Evolutionary conservation across 2,888 invertebrate species (phyloP), one percentile per base, ranked within the genome.

Genomic region (Ditula angustiorana): DNA sequence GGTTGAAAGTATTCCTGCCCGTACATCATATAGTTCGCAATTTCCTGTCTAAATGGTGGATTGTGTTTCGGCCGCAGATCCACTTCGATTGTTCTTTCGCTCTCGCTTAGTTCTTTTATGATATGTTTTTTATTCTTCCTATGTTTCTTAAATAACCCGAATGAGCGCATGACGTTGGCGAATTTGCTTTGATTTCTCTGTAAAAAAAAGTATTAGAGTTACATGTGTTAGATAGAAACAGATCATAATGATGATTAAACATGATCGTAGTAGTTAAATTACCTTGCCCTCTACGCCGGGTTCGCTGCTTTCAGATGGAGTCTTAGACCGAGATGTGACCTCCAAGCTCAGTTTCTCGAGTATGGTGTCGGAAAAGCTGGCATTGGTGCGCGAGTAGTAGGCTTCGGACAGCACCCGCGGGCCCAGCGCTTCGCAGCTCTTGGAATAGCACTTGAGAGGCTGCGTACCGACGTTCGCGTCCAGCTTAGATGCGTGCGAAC

Each of bases 341-440:
- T 86, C 84, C 28, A 83, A 69, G 66, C 85, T 88, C 0, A 85
- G 67, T 63, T 83, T 87, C 64, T 90, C 90, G 50, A 90, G 69
- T 16, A 86, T 41, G 1, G 90, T 87, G 61, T 90, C 90, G 0
- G 92, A 90, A 62, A 82, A 89, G 65, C 83, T 86, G 8, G 79
- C 73, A 64, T 81, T 82, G 1, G 86, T 77, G 41, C 69, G 73
- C 60, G 72, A 79, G 55, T 79, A 78, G 64, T 77, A 76, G 1
- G 73, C 70, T 4, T 86, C 84, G 0, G 82, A 73, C 28, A 69
- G 64, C 46, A 76, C 68, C 67, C 76, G 80, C 1, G 86, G 82
- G 1, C 84, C 80, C 61, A 92, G 83, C 0, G 90, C 91, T 74
- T 91, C 91, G 71, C 91, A 91, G 69, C 91, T 92, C 69, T 87